phyloP scores from a whole-genome alignment of 2,797 vertebrate genomes.

The Melanogrammus aeglefinus region DNA sequence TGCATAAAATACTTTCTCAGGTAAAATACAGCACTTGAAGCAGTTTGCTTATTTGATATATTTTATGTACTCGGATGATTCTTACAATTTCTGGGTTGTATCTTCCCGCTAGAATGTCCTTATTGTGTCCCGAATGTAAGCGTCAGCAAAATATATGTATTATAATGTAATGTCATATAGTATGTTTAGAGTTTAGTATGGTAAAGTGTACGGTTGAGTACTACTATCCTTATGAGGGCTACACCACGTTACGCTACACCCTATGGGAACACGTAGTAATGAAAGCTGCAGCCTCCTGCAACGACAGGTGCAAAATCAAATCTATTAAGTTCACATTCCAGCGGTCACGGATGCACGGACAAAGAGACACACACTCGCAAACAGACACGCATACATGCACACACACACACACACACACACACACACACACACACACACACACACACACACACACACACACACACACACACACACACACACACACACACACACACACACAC shows the following conservation, averaged over 20 bases:
- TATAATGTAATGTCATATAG: too few relatives aligned
- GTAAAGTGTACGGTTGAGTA: not conserved
- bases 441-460: constrained; percentile 40
- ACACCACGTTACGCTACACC: not conserved
- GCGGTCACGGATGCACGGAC: constrained; percentile 8
- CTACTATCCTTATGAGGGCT: not conserved
- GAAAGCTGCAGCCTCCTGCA: constrained; percentile 19
- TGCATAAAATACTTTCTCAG: too few relatives aligned
- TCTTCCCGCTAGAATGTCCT: too few relatives aligned
- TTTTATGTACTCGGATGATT: too few relatives aligned
- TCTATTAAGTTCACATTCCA: constrained; percentile 15
- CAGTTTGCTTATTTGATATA: too few relatives aligned
- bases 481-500: constrained; percentile 57
- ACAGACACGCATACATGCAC: not conserved
- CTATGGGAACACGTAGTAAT: constrained; percentile 31
- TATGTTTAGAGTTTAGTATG: not conserved
- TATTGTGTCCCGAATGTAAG: too few relatives aligned
- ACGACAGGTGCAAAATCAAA: constrained; percentile 63
- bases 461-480: constrained; percentile 48
- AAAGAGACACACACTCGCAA: constrained; percentile 24
- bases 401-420: constrained; percentile 12
- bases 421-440: not conserved
- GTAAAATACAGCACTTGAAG: too few relatives aligned
- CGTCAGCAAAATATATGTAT: too few relatives aligned
- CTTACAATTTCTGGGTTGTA: too few relatives aligned